phyloP scores from a whole-genome alignment of 92 coral and sea anemone genomes.

The Paramuricea clavata region DNA sequence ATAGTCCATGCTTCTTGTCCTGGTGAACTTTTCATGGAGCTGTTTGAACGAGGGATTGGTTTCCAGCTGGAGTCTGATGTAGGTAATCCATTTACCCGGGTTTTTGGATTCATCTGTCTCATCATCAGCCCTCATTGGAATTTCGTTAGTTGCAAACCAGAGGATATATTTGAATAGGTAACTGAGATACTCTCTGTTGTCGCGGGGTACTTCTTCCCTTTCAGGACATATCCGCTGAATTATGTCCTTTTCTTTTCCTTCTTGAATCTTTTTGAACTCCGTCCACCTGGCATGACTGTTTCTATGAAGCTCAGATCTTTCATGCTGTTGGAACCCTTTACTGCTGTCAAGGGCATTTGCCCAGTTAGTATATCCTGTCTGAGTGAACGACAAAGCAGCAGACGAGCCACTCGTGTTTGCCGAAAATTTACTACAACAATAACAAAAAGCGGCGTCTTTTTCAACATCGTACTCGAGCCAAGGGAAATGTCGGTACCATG shows the following conservation, averaged over 20 bases:
- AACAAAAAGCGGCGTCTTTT: slow-evolving; percentile 41
- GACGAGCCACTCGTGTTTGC: slow-evolving; percentile 9
- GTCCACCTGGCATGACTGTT: slow-evolving; percentile 23
- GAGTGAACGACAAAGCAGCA: slow-evolving; percentile 30
- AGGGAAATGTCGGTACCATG: slow-evolving; percentile 26
- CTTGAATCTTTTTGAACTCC: slow-evolving; percentile 10
- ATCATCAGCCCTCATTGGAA: slow-evolving; percentile 16
- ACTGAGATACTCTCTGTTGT: slow-evolving; percentile 32
- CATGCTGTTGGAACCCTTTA: slow-evolving; percentile 42
- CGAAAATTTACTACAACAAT: slow-evolving; percentile 21
- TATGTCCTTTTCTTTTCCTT: slow-evolving; percentile 21
- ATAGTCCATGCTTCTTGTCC: slow-evolving; percentile 27
- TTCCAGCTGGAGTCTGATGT: slow-evolving; percentile 4
- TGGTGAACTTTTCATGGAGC: slow-evolving; percentile 22
- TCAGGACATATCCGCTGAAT: slow-evolving; percentile 34
- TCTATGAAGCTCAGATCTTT: slow-evolving; percentile 32
- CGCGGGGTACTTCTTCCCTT: slow-evolving; percentile 17
- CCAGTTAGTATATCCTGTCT: slow-evolving; percentile 33
- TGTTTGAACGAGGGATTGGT: slow-evolving; percentile 8
- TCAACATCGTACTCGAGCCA: slow-evolving; percentile 38
- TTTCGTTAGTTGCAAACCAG: slow-evolving; percentile 30
- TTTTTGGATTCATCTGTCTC: slow-evolving; percentile 28
- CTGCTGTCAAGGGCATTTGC: slow-evolving; percentile 32
- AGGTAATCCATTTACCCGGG: slow-evolving; percentile 28
- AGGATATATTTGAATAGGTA: slow-evolving; percentile 25